Conservation (phyloP, 2,797 vertebrate genomes). For the Neoniphon sammara region DNA sequence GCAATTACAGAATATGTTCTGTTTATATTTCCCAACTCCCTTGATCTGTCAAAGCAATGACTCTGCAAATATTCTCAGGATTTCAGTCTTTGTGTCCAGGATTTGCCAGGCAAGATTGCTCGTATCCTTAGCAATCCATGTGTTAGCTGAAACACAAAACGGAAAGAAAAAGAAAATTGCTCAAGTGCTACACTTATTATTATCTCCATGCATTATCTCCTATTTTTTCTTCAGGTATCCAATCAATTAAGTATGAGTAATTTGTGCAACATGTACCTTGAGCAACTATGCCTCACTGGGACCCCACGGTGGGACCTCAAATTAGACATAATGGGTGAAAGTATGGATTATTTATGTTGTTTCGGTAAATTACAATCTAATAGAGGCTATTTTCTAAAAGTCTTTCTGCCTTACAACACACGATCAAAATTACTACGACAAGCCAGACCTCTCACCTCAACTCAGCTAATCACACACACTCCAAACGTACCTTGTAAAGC, state of each 20-base stretch:
- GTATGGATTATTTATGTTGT: constrained; percentile 31
- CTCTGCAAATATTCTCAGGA: constrained; percentile 73
- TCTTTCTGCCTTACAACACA: constrained; percentile 25
- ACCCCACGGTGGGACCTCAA: constrained; percentile 21
- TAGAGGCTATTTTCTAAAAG: not conserved
- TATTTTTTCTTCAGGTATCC: constrained; percentile 40
- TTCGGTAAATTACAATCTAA: constrained; percentile 40
- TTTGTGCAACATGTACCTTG: constrained; percentile 33
- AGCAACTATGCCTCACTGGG: constrained; percentile 17
- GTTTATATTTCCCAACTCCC: constrained; percentile 79
- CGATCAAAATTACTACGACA: constrained; percentile 37
- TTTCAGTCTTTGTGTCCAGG: constrained; percentile 71
- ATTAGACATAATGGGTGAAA: constrained; percentile 58
- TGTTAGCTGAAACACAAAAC: constrained; percentile 66
- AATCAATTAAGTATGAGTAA: constrained; percentile 36
- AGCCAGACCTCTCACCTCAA: constrained; percentile 33
- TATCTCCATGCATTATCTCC: constrained; percentile 48
- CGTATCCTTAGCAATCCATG: constrained; percentile 68
- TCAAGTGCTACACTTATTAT: constrained; percentile 48
- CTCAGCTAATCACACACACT: constrained; percentile 41
- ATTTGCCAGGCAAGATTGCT: constrained; percentile 73
- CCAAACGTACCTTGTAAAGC: constrained; percentile 36
- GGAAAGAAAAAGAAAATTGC: constrained; percentile 50
- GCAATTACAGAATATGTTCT: constrained; percentile 79
- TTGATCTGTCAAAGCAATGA: constrained; percentile 79